Conservation (phyloP, 2,113 vertebrate genomes). For the Cyanocitta stelleri region DNA sequence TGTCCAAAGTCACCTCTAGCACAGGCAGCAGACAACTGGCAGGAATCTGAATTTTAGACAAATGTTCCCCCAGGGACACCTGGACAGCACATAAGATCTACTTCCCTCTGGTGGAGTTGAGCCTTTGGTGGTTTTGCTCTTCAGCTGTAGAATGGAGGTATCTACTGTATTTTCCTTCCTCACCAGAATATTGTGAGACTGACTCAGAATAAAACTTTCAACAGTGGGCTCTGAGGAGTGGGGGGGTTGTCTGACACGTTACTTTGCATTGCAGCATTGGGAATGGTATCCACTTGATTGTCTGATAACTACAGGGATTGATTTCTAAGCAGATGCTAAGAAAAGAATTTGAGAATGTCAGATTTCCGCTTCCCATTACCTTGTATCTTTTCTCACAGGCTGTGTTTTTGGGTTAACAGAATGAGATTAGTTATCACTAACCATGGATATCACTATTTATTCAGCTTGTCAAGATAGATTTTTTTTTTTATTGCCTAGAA, state of each 20-base stretch:
- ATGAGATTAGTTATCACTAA: not conserved
- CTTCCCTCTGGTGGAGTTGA: not conserved
- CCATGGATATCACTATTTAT: slow-evolving; percentile 45
- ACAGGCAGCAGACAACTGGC: not conserved
- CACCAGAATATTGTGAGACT: not conserved
- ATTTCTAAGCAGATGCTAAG: not conserved
- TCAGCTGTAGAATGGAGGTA: not conserved
- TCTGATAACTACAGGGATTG: not conserved
- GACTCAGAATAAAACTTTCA: not conserved
- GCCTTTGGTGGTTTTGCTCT: not conserved
- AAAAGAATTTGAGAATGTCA: not conserved
- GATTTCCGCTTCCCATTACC: not conserved
- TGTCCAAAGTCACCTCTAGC: not conserved
- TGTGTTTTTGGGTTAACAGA: not conserved
- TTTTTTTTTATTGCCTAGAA: slow-evolving; percentile 15
- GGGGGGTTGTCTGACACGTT: not conserved
- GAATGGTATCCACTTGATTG: not conserved
- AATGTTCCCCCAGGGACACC: not conserved
- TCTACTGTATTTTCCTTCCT: not conserved
- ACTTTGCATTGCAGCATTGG: not conserved
- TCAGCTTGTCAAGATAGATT: slow-evolving; percentile 38
- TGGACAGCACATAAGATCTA: not conserved
- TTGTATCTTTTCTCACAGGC: not conserved
- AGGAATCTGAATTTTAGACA: not conserved
- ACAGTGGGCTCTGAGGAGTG: not conserved